Percentiles rank a stretch among this genome's conserved stretches.
phyloP scores from a whole-genome alignment of 2,888 invertebrate species.

The Lasioglossum morio region DNA sequence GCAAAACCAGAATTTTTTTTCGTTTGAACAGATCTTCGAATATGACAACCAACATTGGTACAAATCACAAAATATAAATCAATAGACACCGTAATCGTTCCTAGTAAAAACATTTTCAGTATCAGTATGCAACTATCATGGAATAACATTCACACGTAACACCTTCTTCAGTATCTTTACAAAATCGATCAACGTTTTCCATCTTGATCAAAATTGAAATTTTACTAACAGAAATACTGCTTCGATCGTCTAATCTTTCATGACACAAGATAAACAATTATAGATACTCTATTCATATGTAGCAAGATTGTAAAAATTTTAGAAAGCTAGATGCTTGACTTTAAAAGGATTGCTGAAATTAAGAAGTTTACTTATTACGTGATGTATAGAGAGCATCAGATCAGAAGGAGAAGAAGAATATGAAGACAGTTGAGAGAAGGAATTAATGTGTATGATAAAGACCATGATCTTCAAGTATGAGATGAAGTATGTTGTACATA shows the following conservation, averaged over 20 bases:
- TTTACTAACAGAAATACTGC: not conserved
- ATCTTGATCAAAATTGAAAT: not conserved
- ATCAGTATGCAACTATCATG: conserved; percentile 71
- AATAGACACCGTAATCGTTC: conserved; percentile 26
- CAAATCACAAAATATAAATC: conserved; percentile 44
- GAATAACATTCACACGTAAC: conserved; percentile 47
- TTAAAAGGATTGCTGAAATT: conserved; percentile 12
- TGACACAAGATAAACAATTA: not conserved
- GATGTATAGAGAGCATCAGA: conserved; percentile 18
- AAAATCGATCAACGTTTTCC: not conserved
- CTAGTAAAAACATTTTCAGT: conserved; percentile 79
- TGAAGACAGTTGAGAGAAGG: conserved; percentile 49
- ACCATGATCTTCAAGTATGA: conserved; percentile 57
- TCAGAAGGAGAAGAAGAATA: conserved; percentile 21
- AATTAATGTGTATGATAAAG: conserved; percentile 56
- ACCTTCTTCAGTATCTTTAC: conserved; percentile 35
- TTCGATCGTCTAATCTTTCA: not conserved
- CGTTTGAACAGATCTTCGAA: conserved; percentile 18
- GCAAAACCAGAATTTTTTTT: conserved; percentile 9
- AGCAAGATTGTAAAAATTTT: not conserved
- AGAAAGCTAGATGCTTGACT: not conserved
- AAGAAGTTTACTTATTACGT: conserved; percentile 22
- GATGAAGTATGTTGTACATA: conserved; percentile 46
- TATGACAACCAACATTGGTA: conserved; percentile 25
- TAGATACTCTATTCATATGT: not conserved